Conservation (phyloP, 2,113 vertebrate genomes). For the Protobothrops flavoviridis region DNA sequence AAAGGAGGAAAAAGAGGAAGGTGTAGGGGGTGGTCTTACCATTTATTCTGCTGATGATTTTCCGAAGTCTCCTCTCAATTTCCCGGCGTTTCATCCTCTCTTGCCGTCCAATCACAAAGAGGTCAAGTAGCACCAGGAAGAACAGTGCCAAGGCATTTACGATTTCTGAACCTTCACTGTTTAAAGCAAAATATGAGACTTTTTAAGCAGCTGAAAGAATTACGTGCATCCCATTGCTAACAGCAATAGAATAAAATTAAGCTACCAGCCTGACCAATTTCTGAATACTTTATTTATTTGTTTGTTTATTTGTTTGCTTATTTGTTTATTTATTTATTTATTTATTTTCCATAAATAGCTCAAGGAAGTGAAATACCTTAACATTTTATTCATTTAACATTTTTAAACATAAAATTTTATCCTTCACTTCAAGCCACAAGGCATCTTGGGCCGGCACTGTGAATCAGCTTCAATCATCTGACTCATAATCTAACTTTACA, state of each 20-base stretch:
- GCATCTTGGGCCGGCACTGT: not conserved
- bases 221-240: not conserved
- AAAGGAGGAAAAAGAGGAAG: not conserved
- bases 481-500: not conserved
- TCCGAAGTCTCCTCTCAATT: slow-evolving; percentile 84
- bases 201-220: slow-evolving; percentile 1
- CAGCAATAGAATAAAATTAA: not conserved
- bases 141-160: slow-evolving; percentile 86
- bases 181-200: slow-evolving; percentile 34
- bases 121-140: slow-evolving; percentile 85
- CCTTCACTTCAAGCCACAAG: not conserved
- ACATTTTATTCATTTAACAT: not conserved
- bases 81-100: slow-evolving; percentile 85
- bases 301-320: not conserved
- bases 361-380: not conserved
- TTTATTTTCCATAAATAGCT: not conserved
- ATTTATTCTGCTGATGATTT: slow-evolving; percentile 84
- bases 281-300: not conserved
- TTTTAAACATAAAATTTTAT: not conserved
- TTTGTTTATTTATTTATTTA: not conserved
- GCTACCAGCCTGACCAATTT: not conserved
- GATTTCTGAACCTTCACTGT: slow-evolving; percentile 88
- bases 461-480: not conserved
- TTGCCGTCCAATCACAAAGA: slow-evolving; percentile 86
- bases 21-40: slow-evolving; percentile 69